Evolutionary conservation across 2,113 vertebrate species (phyloP), one percentile per base, ranked within the genome.

Genomic region (Isichthys henryi): DNA sequence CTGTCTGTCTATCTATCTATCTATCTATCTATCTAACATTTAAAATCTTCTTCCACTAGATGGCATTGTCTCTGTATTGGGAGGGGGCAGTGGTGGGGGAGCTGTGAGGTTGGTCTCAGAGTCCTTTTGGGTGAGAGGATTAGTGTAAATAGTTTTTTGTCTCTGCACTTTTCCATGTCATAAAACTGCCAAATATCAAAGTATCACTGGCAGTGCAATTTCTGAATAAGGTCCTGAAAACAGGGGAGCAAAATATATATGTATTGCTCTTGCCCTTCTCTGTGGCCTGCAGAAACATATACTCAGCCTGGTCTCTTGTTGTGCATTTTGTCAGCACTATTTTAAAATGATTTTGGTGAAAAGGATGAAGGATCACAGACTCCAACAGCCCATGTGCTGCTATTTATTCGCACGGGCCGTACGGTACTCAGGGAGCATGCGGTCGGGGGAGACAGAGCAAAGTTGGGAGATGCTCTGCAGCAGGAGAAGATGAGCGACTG

Each of bases 31-130:
- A 19, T 53, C 62, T 70, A 27, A 82, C 13, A 74, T 74, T 2
- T 11, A 45, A 45, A 21, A 43, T 10, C 39, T 89, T 66, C 10
- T 62, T 50, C 89, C 90, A 91, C 90, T 91, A 87, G 90, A 91
- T 91, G 89, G 90, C 90, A 90, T 89, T 91, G 77, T 88, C 87
- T 90, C 86, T 88, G 74, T 91, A 70, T 52, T 46, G 53, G 43
- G 15, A 45, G 83, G 1, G 4, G 31, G 45, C n/a, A 10, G 35
- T 21, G 70, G 13, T 39, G 27, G 21, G 21, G 58, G 56, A 21
- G 3, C 3, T 3, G 4, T 5, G 23, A 8, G 6, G 58, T 8
- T 62, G 58, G 2, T 17, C 15, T 15, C 53, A 31, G 21, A 85
- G 27, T 66, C n/a, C 46, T 85, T 8, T 49, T 3, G 49, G 70